Evolutionary conservation across 1,140 invertebrate species (phyloP).

Genomic region (Amyelois transitella): DNA sequence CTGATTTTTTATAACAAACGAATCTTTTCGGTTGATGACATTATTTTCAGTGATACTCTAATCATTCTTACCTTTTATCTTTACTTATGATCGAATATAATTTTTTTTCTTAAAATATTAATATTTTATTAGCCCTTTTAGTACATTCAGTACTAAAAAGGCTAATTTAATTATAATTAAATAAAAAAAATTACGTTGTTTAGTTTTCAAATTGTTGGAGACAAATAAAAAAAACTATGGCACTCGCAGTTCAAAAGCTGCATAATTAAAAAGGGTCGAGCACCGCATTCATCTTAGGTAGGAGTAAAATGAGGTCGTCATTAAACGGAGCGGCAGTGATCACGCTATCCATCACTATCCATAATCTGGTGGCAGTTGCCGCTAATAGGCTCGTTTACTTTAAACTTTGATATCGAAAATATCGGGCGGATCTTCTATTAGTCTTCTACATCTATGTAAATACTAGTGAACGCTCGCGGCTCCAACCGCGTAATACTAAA

Average conservation of each 20-base stretch:
- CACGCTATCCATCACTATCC: slow-evolving; percentile 31
- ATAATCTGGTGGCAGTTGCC: slow-evolving; percentile 14
- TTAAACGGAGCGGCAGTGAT: slow-evolving; percentile 25
- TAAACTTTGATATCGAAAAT: neutral
- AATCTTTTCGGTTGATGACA: too few relatives aligned
- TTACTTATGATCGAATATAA: neutral
- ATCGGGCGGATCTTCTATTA: neutral
- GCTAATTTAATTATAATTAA: neutral
- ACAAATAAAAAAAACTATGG: slow-evolving; percentile 38
- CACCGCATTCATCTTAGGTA: slow-evolving; percentile 41
- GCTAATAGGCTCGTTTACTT: neutral
- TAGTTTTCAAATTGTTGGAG: slow-evolving; percentile 15
- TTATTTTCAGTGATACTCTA: too few relatives aligned
- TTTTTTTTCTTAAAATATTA: neutral
- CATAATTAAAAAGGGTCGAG: slow-evolving; percentile 52
- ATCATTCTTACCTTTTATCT: too few relatives aligned
- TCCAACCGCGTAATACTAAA: too few relatives aligned
- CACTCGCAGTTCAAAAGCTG: slow-evolving; percentile 32
- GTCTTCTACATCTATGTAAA: too few relatives aligned
- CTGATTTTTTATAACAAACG: too few relatives aligned
- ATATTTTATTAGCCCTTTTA: neutral
- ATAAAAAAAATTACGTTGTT: slow-evolving; percentile 5
- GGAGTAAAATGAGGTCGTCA: slow-evolving; percentile 33
- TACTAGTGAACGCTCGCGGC: too few relatives aligned
- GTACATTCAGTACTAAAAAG: neutral